phyloP scores from a whole-genome alignment of 2,888 invertebrate species.

The Chorisops tibialis region DNA sequence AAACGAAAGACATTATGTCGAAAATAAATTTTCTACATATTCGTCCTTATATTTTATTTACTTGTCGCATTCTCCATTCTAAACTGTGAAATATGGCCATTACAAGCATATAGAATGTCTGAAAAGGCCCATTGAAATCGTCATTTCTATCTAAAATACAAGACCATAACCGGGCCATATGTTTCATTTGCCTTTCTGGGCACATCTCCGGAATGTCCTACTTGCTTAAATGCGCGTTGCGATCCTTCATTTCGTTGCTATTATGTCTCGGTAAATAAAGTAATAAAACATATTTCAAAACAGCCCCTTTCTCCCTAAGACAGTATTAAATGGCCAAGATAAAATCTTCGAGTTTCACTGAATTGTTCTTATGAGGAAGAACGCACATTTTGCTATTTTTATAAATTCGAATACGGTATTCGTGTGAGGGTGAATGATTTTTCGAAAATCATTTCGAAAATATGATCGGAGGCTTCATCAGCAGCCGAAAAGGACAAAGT shows the following conservation, averaged over 20 bases:
- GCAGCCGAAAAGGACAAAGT: no score
- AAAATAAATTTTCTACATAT: no score
- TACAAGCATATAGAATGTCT: conserved; percentile 13
- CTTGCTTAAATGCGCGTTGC: not conserved
- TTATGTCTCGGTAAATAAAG: conserved; percentile 24
- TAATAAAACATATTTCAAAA: conserved; percentile 23
- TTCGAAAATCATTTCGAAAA: no score
- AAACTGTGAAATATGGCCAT: conserved; percentile 2
- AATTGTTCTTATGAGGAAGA: no score
- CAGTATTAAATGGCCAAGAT: conserved; percentile 16
- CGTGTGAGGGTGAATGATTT: no score
- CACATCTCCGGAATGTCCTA: no score
- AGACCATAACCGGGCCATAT: not conserved
- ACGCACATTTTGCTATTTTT: no score
- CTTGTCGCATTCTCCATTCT: not conserved
- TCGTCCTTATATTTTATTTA: no score
- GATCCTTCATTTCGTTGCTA: conserved; percentile 20
- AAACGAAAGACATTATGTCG: no score
- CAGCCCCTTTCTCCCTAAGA: not conserved
- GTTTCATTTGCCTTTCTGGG: no score
- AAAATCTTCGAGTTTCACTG: conserved; percentile 4
- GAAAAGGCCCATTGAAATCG: conserved; percentile 14
- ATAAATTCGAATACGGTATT: no score
- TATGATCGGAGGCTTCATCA: no score
- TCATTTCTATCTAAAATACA: not conserved